Conservation (phyloP, 1,140 invertebrate species). For the Zaprionus lachaisei region DNA sequence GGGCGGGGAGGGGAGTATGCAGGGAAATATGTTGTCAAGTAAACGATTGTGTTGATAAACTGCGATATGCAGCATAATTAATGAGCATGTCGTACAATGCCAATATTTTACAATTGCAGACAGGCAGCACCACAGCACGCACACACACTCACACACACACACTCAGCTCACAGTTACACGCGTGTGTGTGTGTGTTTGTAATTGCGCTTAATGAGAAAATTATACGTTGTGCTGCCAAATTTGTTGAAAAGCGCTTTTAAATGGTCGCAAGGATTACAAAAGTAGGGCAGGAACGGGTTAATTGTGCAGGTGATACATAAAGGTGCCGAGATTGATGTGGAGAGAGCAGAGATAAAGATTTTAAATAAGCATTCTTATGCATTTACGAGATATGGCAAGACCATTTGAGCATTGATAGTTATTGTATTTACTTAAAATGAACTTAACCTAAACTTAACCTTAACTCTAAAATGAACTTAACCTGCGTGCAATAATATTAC, state of each 20-base stretch:
- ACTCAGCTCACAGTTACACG: neutral
- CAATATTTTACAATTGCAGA: conserved; percentile 76
- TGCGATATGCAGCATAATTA: conserved; percentile 80
- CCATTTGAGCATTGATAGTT: accelerated
- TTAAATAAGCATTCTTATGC: neutral
- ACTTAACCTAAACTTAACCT: accelerated
- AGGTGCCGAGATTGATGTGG: neutral
- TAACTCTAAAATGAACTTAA: too few species aligned
- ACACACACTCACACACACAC: conserved; percentile 6
- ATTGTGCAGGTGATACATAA: neutral
- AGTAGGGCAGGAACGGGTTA: neutral
- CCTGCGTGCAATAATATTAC: too few species aligned
- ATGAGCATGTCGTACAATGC: conserved; percentile 80
- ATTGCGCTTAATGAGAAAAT: conserved; percentile 76
- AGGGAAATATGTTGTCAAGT: conserved; percentile 55
- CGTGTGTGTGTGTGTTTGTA: conserved; percentile 51
- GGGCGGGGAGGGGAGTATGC: neutral
- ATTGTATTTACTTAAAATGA: too few species aligned
- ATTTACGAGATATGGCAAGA: neutral
- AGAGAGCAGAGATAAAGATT: neutral
- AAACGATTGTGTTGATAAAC: conserved; percentile 82
- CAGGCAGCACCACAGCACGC: conserved; percentile 30
- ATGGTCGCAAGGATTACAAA: neutral
- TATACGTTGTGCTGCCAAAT: conserved; percentile 62
- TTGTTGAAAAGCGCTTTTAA: conserved; percentile 45